phyloP scores from a whole-genome alignment of 2,797 vertebrate genomes.

The Hephaestus fuliginosus region DNA sequence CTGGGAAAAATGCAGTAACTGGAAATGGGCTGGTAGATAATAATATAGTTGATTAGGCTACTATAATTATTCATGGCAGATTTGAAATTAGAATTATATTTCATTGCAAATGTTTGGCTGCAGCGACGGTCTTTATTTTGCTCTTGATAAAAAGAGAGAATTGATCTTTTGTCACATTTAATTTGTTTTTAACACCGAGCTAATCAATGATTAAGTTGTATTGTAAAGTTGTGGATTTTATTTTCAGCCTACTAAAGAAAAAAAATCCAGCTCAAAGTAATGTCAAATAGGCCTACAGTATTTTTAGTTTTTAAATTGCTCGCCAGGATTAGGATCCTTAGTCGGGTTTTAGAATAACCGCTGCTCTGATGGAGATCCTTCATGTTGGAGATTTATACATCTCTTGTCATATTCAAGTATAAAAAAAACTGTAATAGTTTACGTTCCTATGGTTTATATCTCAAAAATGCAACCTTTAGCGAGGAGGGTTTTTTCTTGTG shows the following conservation, averaged over 20 bases:
- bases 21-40: not conserved
- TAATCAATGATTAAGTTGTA: too few relatives aligned
- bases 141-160: not conserved
- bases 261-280: too few relatives aligned
- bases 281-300: too few relatives aligned
- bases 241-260: too few relatives aligned
- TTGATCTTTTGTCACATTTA: not conserved
- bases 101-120: not conserved
- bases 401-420: not conserved
- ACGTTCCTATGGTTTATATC: not conserved
- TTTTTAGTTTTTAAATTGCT: not conserved
- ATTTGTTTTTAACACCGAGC: not conserved
- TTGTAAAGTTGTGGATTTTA: too few relatives aligned
- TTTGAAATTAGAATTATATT: not conserved
- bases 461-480: too few relatives aligned
- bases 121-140: not conserved
- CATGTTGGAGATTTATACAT: not conserved
- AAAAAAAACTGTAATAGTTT: not conserved
- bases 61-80: not conserved
- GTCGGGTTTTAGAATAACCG: not conserved
- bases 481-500: not conserved
- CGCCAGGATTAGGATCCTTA: not conserved
- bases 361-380: not conserved
- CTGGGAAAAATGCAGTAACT: not conserved
- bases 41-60: too few relatives aligned